Percentiles rank a stretch among this genome's conserved stretches.
phyloP scores from a whole-genome alignment of 2,888 invertebrate genomes.

The Drosophila austrosaltans region DNA sequence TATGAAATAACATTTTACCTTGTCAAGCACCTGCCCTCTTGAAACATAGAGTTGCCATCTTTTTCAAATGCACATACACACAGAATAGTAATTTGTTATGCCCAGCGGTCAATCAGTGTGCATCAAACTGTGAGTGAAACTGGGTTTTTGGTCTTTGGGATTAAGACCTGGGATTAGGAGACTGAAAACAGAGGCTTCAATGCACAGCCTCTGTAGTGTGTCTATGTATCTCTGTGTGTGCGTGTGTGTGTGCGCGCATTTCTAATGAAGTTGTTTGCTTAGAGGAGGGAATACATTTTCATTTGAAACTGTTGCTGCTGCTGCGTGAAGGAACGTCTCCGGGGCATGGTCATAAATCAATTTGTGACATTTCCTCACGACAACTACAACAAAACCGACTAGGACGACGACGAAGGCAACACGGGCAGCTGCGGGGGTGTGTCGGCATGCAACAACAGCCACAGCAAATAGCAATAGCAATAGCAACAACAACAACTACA shows the following conservation, averaged over 20 bases:
- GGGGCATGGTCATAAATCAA: slow-evolving; percentile 69
- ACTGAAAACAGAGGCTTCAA: background rate
- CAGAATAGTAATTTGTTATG: slow-evolving; percentile 28
- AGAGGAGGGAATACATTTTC: slow-evolving; percentile 32
- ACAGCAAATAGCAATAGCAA: background rate
- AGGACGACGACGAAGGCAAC: background rate
- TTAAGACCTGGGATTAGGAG: slow-evolving; percentile 45
- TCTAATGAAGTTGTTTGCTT: slow-evolving; percentile 72
- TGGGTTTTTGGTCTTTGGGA: slow-evolving; percentile 7
- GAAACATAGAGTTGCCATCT: slow-evolving; percentile 20
- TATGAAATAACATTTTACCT: background rate
- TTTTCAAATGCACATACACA: slow-evolving; percentile 9
- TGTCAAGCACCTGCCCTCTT: slow-evolving; percentile 9
- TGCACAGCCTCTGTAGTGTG: too few species aligned
- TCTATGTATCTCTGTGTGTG: too few species aligned
- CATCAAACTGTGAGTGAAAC: slow-evolving; percentile 50
- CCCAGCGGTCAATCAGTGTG: slow-evolving; percentile 35
- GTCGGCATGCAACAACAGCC: slow-evolving; percentile 39
- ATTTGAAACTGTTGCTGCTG: slow-evolving; percentile 51
- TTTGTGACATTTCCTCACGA: slow-evolving; percentile 77
- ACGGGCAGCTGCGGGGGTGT: slow-evolving; percentile 51
- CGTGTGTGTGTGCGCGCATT: slow-evolving; percentile 57
- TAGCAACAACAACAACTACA: slow-evolving; percentile 39
- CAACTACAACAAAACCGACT: background rate
- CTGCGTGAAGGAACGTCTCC: slow-evolving; percentile 41